phyloP scores from a whole-genome alignment of 2,797 vertebrate genomes.

The Muscicapa striata region DNA sequence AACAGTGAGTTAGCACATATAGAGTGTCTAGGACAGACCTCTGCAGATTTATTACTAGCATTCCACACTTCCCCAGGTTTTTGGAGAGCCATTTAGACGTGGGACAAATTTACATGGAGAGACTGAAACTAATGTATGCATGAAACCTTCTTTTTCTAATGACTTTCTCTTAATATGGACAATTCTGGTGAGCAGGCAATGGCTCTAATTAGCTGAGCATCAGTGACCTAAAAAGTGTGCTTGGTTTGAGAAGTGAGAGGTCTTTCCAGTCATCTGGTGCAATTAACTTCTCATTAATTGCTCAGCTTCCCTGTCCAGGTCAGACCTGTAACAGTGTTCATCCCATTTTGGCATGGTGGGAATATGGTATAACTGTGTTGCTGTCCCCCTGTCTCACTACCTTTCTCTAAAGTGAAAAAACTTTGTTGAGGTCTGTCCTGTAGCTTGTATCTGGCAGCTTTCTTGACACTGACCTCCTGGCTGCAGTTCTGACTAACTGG shows the following conservation, averaged over 20 bases:
- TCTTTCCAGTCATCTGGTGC: not conserved
- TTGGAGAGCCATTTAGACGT: not conserved
- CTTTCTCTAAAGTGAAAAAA: not conserved
- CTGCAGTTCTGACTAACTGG: not conserved
- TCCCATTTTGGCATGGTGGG: not conserved
- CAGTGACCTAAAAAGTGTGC: not conserved
- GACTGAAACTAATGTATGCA: not conserved
- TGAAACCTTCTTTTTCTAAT: not conserved
- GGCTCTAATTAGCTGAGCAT: not conserved
- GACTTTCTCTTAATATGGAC: not conserved
- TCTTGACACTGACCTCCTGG: not conserved
- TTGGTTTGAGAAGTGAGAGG: not conserved
- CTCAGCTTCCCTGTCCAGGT: not conserved
- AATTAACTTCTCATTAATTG: conserved; percentile 11
- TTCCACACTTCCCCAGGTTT: not conserved
- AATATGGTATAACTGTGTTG: not conserved
- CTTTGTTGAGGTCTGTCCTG: not conserved
- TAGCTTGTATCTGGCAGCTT: not conserved
- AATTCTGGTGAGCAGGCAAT: not conserved
- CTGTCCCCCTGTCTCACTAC: not conserved
- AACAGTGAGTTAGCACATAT: not conserved
- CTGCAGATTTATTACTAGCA: not conserved
- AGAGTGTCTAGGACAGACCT: not conserved
- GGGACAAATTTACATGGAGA: not conserved
- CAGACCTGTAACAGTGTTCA: not conserved